A percentile compares a stretch with the other conserved stretches of the same genome.
Evolutionary conservation across 2,888 invertebrate genomes (phyloP).

Genomic region (Diaprepes abbreviatus): DNA sequence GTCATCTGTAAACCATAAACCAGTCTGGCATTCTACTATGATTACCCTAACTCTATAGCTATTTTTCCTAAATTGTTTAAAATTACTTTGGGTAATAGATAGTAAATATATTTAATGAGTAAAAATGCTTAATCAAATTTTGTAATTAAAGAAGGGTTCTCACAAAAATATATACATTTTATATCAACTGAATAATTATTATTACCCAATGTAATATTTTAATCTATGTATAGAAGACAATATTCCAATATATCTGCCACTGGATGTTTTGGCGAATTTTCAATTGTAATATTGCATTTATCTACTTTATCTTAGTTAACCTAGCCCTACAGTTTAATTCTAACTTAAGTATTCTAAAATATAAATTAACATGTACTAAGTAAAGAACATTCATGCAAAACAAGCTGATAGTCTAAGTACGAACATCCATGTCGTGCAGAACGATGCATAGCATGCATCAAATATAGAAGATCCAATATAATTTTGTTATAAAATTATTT

Average conservation of each 20-base stretch:
- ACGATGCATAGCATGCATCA: slow-evolving; percentile 24
- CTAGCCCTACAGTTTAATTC: background rate
- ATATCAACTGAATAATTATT: too few species aligned
- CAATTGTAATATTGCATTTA: background rate
- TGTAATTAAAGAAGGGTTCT: too few species aligned
- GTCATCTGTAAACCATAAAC: slow-evolving; percentile 92
- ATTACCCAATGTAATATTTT: too few species aligned
- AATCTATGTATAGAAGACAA: too few species aligned
- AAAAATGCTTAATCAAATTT: too few species aligned
- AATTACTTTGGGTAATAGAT: slow-evolving; percentile 4
- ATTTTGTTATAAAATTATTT: too few species aligned
- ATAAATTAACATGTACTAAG: slow-evolving; percentile 7
- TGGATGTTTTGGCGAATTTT: too few species aligned
- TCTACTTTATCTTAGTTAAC: background rate
- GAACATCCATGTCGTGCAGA: slow-evolving; percentile 4
- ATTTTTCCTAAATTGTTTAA: background rate
- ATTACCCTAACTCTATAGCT: slow-evolving; percentile 34
- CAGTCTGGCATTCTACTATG: slow-evolving; percentile 71
- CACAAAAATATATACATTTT: too few species aligned
- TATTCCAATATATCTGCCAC: too few species aligned
- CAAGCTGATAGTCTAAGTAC: background rate
- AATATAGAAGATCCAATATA: background rate
- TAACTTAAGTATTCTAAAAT: background rate
- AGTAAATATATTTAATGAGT: background rate
- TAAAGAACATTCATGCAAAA: slow-evolving; percentile 5